phyloP scores from a whole-genome alignment of 2,113 vertebrate species.

The Nanorana parkeri region DNA sequence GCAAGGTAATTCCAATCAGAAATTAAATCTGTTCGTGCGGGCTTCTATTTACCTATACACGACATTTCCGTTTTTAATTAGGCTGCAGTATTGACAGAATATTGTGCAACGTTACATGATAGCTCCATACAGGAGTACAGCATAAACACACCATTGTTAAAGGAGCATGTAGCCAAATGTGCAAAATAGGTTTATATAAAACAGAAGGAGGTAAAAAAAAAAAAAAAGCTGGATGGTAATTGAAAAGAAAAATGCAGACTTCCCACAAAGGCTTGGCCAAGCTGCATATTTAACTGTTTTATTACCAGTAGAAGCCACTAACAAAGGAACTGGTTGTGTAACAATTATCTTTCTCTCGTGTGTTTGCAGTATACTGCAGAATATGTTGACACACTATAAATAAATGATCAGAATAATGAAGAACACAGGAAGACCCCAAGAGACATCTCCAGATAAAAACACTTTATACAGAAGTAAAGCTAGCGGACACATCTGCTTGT shows the following conservation, averaged over 20 bases:
- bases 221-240: neutral
- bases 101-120: too few relatives aligned
- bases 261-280: slow-evolving; percentile 16
- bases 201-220: too few relatives aligned
- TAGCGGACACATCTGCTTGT: neutral
- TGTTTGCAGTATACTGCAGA: neutral
- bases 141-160: too few relatives aligned
- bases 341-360: neutral
- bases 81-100: too few relatives aligned
- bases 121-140: too few relatives aligned
- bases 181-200: too few relatives aligned
- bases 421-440: slow-evolving; percentile 1
- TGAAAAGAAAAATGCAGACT: neutral
- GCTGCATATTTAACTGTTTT: slow-evolving; percentile 21
- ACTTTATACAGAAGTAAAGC: neutral
- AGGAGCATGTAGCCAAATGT: too few relatives aligned
- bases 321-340: slow-evolving; percentile 26
- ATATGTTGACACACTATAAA: slow-evolving; percentile 4
- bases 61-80: too few relatives aligned
- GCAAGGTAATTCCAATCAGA: too few relatives aligned
- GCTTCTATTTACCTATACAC: too few relatives aligned
- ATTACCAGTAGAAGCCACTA: neutral
- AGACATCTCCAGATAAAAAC: neutral
- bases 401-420: slow-evolving; percentile 12
- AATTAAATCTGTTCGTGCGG: too few relatives aligned